A percentile compares a stretch with the other conserved stretches of the same genome.
Conservation (phyloP, 2,113 vertebrate genomes). For the Spheniscus mendiculus region DNA sequence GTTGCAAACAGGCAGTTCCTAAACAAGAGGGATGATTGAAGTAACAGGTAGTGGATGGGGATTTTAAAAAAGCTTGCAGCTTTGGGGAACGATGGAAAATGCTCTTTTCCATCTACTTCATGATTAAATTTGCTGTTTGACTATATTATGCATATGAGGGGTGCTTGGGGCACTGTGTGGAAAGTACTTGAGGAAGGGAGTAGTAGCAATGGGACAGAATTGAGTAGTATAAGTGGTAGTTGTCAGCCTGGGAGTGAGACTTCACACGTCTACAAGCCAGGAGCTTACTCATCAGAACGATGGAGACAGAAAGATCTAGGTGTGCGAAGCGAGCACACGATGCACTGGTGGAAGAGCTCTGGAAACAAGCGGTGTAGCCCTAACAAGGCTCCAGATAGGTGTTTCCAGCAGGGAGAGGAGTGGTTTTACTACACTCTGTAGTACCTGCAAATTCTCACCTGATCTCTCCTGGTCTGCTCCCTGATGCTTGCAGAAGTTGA, state of each 20-base stretch:
- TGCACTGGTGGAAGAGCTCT: neutral
- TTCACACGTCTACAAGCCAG: neutral
- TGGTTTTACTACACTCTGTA: neutral
- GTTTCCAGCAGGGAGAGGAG: neutral
- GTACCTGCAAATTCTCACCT: neutral
- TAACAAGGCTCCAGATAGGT: accelerated
- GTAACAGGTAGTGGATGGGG: neutral
- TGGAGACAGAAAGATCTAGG: neutral
- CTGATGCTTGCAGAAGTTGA: neutral
- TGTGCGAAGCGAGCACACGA: neutral
- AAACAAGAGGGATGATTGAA: neutral
- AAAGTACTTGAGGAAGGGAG: neutral
- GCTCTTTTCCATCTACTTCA: neutral
- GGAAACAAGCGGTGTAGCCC: neutral
- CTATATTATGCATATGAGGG: neutral
- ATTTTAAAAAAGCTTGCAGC: neutral
- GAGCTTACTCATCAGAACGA: neutral
- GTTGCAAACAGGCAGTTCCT: neutral
- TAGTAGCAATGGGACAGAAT: neutral
- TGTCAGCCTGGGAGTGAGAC: neutral
- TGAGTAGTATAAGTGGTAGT: neutral
- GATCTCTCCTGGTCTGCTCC: neutral
- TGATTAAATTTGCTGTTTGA: neutral
- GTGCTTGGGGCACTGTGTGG: neutral
- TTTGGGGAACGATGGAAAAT: neutral